Conservation (phyloP, 2,888 invertebrate genomes). For the Lasius fuliginosus region DNA sequence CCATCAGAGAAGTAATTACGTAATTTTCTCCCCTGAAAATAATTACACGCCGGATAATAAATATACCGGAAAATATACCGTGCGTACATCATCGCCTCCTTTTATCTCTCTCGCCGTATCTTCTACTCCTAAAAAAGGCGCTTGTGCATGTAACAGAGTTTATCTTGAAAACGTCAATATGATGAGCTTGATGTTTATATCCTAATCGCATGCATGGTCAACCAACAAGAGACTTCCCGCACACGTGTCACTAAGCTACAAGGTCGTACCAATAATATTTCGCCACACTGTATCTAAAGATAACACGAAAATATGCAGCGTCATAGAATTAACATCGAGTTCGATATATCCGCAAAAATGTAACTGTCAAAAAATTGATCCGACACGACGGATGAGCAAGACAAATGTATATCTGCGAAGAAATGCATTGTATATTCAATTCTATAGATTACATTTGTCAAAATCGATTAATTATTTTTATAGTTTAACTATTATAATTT, state of each 20-base stretch:
- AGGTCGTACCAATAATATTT: conserved; percentile 35
- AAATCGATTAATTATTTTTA: not conserved
- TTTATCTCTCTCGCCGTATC: not conserved
- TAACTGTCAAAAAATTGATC: conserved; percentile 19
- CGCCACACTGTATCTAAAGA: conserved; percentile 18
- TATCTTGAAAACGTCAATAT: conserved; percentile 32
- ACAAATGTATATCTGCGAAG: not conserved
- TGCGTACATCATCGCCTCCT: not conserved
- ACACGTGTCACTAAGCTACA: conserved; percentile 13
- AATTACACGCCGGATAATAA: not conserved
- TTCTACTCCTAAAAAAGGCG: not conserved
- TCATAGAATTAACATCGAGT: conserved; percentile 17
- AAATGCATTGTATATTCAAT: not conserved
- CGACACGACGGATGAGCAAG: conserved; percentile 12
- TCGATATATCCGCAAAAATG: conserved; percentile 11
- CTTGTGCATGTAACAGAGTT: not conserved
- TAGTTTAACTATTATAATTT: not conserved
- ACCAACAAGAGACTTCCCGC: conserved; percentile 26
- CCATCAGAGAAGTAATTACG: not conserved
- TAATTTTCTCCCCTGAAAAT: not conserved
- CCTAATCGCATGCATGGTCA: conserved; percentile 41
- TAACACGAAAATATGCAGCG: conserved; percentile 33
- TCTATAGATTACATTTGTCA: not conserved
- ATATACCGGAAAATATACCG: conserved; percentile 13
- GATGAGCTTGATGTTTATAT: conserved; percentile 15